These are phyloP conservation scores for Epizoanthus fatuus DNA, from an alignment of 92 coral and sea anemone species.

Conservation along the genomic window DNA sequence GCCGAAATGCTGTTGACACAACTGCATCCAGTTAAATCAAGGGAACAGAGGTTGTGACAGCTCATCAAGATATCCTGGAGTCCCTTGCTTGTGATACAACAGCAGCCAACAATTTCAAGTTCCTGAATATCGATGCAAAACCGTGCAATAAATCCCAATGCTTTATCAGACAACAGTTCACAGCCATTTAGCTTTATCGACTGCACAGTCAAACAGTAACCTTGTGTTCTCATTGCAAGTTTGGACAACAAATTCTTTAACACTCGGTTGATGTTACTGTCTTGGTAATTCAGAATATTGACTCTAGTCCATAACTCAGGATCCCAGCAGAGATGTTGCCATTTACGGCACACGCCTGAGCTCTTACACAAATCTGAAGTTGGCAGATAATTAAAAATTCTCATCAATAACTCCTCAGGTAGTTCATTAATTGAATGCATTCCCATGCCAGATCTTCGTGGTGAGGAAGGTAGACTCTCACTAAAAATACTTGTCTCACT, in stretches of 20 bases:
- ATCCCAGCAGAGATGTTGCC: constrained; percentile 98
- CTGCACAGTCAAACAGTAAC: constrained; percentile 92
- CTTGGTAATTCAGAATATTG: constrained; percentile 83
- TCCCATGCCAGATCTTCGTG: constrained; percentile 38
- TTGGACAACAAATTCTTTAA: constrained; percentile 82
- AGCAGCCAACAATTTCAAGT: constrained; percentile 88
- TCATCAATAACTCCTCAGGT: constrained; percentile 88
- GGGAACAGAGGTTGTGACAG: constrained; percentile 76
- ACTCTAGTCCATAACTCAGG: constrained; percentile 91
- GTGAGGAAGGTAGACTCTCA: constrained; percentile 58
- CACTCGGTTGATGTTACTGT: constrained; percentile 91
- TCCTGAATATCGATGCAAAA: constrained; percentile 94
- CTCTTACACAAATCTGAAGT: constrained; percentile 85
- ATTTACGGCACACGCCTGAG: constrained; percentile 92
- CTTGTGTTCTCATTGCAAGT: constrained; percentile 90
- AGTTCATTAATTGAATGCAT: constrained; percentile 73
- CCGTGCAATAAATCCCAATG: constrained; percentile 86
- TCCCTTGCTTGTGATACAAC: constrained; percentile 94
- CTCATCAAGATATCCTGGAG: constrained; percentile 87
- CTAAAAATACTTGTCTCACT: constrained; percentile 84
- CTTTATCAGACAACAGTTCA: constrained; percentile 95
- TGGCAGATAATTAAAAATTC: constrained; percentile 82
- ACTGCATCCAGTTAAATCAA: constrained; percentile 89
- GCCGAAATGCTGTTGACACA: constrained; percentile 90
- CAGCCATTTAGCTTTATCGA: constrained; percentile 87